Conservation (phyloP, 2,113 vertebrate genomes). For the Hylia prasina region DNA sequence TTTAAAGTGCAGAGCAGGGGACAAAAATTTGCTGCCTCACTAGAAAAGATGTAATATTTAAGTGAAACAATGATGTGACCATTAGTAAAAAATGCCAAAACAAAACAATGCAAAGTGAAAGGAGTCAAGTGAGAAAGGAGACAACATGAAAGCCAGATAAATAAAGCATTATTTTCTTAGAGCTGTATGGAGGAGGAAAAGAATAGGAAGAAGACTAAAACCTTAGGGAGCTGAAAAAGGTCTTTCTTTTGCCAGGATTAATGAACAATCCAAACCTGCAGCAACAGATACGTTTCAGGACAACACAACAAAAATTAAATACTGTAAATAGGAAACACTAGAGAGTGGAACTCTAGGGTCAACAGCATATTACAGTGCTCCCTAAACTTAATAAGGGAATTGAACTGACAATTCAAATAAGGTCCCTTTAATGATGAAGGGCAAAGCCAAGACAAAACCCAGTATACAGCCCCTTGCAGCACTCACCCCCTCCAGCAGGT, state of each 20-base stretch:
- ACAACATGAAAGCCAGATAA: background rate
- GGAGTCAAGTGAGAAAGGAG: background rate
- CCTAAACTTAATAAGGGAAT: background rate
- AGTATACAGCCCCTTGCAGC: background rate
- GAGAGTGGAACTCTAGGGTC: background rate
- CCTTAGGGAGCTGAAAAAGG: background rate
- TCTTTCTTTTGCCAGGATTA: background rate
- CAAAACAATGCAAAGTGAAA: background rate
- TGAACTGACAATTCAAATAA: background rate
- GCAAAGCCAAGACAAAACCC: background rate
- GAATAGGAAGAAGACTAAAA: background rate
- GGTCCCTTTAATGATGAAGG: background rate
- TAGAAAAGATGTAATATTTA: background rate
- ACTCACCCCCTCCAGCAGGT: slow-evolving; percentile 91
- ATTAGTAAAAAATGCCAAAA: background rate
- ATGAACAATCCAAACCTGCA: background rate
- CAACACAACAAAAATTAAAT: background rate
- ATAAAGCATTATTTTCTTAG: background rate
- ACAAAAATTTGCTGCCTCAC: background rate
- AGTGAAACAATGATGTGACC: background rate
- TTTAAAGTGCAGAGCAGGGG: background rate
- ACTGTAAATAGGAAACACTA: background rate
- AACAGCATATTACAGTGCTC: background rate
- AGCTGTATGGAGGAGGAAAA: background rate
- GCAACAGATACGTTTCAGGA: background rate